A percentile compares a stretch with the other conserved stretches of the same genome.
Conservation (phyloP, 1,140 invertebrate species). For the Papilio dardanus region DNA sequence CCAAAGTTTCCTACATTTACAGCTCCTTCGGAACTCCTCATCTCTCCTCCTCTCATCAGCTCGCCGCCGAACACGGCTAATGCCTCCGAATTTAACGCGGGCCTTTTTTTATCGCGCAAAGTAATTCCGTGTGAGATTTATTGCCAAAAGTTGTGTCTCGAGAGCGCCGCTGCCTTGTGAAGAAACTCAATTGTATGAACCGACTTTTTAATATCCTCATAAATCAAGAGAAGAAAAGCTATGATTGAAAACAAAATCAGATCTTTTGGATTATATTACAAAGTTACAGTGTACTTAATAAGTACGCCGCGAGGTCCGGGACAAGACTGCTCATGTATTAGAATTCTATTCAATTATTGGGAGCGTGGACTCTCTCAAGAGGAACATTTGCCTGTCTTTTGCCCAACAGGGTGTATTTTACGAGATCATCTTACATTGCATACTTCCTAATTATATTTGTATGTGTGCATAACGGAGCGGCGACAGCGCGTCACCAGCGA, state of each 20-base stretch:
- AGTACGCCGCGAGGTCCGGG: too few relatives aligned
- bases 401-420: not conserved
- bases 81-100: slow-evolving; percentile 6
- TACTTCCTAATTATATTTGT: too few relatives aligned
- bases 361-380: not conserved
- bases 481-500: too few relatives aligned
- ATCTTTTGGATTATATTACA: not conserved
- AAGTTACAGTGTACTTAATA: too few relatives aligned
- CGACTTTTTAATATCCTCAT: slow-evolving; percentile 10
- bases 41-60: not conserved
- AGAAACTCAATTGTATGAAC: not conserved
- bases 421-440: not conserved
- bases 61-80: slow-evolving; percentile 13
- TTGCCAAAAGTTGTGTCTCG: slow-evolving; percentile 10
- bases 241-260: not conserved
- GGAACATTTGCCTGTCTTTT: not conserved
- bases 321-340: not conserved
- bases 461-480: too few relatives aligned
- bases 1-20: not conserved
- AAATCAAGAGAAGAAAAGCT: slow-evolving; percentile 1
- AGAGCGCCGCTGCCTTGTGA: not conserved
- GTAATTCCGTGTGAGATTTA: slow-evolving; percentile 22
- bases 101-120: slow-evolving; percentile 23
- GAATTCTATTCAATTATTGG: not conserved
- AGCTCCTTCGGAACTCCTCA: not conserved